Conservation (phyloP, 2,113 vertebrate genomes). For the Deroptyus accipitrinus region DNA sequence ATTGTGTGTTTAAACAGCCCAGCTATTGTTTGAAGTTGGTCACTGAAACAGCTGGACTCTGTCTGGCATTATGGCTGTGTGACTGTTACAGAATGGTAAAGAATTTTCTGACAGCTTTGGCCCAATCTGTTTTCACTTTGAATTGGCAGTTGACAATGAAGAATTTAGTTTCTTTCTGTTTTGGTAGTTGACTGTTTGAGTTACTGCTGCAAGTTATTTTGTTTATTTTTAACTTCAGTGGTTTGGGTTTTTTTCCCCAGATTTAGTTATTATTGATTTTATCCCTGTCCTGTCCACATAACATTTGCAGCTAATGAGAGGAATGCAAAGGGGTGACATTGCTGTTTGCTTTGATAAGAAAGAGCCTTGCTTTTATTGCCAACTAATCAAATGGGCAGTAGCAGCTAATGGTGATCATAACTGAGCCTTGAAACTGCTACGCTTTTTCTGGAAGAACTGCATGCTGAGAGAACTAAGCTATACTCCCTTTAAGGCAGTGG, state of each 20-base stretch:
- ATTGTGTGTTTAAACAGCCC: not conserved
- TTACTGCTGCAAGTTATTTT: not conserved
- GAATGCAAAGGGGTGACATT: not conserved
- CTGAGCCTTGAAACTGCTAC: not conserved
- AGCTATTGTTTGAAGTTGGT: conserved; percentile 10
- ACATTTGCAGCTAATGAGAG: not conserved
- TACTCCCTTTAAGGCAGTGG: not conserved
- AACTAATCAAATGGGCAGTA: not conserved
- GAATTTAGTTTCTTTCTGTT: not conserved
- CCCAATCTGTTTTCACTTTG: conserved; percentile 47
- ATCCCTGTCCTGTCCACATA: not conserved
- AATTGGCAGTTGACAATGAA: not conserved
- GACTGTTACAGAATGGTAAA: not conserved
- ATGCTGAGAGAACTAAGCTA: not conserved
- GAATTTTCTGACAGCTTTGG: conserved; percentile 10
- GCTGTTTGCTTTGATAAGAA: not conserved
- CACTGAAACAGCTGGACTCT: conserved; percentile 3
- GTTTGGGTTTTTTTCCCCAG: not conserved
- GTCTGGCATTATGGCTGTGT: not conserved
- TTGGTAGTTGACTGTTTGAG: not conserved
- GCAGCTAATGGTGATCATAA: not conserved
- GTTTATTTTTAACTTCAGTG: not conserved
- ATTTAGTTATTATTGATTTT: not conserved
- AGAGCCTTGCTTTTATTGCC: not conserved
- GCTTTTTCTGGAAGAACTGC: not conserved